Evolutionary conservation across 2,113 vertebrate species (phyloP).

Genomic region (Boleophthalmus pectinirostris): DNA sequence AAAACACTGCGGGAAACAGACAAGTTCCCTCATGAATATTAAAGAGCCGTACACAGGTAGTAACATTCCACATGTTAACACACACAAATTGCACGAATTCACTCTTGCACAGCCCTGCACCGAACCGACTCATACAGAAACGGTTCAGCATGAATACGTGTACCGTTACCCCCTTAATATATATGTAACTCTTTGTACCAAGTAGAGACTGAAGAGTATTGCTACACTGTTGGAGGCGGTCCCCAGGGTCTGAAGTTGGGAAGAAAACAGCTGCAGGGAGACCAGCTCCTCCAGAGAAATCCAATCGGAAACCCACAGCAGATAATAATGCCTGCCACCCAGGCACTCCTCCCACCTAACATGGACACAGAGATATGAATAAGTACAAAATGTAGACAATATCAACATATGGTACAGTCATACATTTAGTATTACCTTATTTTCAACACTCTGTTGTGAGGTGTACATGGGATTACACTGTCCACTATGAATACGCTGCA

Average conservation of each 20-base stretch:
- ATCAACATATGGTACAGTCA: constrained; percentile 1
- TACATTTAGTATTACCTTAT: constrained; percentile 80
- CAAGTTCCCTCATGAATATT: too few relatives aligned
- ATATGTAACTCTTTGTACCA: too few relatives aligned
- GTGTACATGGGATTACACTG: constrained; percentile 98
- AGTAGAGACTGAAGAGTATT: constrained; percentile 91
- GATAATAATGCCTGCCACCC: constrained; percentile 95
- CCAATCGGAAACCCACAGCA: constrained; percentile 89
- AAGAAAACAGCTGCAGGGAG: constrained; percentile 93
- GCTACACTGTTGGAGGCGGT: constrained; percentile 93
- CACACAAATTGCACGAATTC: too few relatives aligned
- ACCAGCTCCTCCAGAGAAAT: constrained; percentile 83
- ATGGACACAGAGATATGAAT: neutral
- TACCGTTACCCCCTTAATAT: too few relatives aligned
- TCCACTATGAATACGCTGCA: constrained; percentile 93
- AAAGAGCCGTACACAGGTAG: too few relatives aligned
- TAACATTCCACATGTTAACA: too few relatives aligned
- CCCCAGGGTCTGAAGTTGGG: constrained; percentile 89
- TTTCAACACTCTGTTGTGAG: constrained; percentile 94
- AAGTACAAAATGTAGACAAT: neutral
- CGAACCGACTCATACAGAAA: too few relatives aligned
- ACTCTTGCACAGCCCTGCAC: too few relatives aligned
- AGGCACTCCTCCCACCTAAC: constrained; percentile 81
- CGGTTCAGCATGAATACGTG: too few relatives aligned
- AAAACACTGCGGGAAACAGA: too few relatives aligned